A percentile compares a stretch with the other conserved stretches of the same genome.
These are phyloP conservation scores for Tympanoctomys barrerae DNA, from an alignment of 2,797 vertebrate genomes.

Conservation along the genomic window DNA sequence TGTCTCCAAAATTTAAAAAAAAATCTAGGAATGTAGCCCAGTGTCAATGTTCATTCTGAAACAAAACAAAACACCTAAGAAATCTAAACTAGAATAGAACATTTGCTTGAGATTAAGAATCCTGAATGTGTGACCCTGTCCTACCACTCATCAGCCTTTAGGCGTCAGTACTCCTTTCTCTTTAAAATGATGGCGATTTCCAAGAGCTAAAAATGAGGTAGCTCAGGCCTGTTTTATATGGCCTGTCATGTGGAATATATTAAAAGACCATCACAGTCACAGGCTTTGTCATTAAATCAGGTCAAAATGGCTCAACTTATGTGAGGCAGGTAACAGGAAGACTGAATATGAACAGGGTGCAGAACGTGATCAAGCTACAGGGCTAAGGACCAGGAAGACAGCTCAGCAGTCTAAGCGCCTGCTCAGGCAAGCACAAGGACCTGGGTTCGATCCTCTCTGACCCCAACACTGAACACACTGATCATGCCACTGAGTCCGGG, in stretches of 20 bases:
- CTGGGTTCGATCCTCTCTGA: no score
- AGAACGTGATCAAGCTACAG: accelerated
- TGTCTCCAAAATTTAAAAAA: neutral
- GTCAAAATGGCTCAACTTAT: neutral
- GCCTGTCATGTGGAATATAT: neutral
- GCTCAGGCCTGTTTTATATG: neutral
- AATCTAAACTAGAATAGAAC: neutral
- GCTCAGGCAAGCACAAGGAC: no score
- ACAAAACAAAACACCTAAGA: neutral
- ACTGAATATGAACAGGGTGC: neutral
- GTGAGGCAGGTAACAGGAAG: neutral
- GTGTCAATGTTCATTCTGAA: neutral
- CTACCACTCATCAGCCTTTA: neutral
- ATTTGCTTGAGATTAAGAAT: neutral
- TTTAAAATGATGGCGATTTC: neutral
- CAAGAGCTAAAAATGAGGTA: neutral
- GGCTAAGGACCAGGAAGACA: no score
- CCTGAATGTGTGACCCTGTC: neutral
- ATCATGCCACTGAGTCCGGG: no score
- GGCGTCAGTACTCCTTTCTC: neutral
- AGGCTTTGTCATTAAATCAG: neutral
- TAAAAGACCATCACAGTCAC: neutral
- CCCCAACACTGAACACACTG: no score
- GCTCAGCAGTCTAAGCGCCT: no score
- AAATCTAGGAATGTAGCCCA: neutral